Evolutionary conservation across 2,888 invertebrate genomes (phyloP).

Genomic region (Drosophila planitibia): DNA sequence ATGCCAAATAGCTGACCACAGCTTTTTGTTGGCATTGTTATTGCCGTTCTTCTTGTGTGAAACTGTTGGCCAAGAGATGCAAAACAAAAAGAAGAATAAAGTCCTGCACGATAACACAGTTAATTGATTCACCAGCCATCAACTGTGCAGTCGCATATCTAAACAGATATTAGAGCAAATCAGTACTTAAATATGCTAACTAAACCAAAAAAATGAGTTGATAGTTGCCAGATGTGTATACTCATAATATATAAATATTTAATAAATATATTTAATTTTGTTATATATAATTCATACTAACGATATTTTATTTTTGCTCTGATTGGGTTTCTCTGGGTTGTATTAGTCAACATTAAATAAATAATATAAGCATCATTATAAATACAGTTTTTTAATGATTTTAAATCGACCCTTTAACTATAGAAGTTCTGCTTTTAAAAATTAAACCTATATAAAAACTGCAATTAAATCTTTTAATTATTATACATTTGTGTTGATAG

Average conservation of each 20-base stretch:
- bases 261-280: background rate
- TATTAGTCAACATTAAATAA: background rate
- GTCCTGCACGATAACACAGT: constrained; percentile 12
- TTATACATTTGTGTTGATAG: background rate
- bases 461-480: background rate
- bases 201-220: background rate
- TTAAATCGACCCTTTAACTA: background rate
- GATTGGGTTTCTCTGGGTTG: background rate
- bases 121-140: constrained; percentile 36
- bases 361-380: background rate
- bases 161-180: constrained; percentile 8
- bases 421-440: background rate
- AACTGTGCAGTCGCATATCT: constrained; percentile 26
- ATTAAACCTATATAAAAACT: background rate
- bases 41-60: constrained; percentile 10
- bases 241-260: background rate
- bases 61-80: constrained; percentile 12
- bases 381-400: background rate
- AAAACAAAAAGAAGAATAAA: background rate
- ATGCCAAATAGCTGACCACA: constrained; percentile 55
- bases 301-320: background rate
- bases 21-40: constrained; percentile 35
- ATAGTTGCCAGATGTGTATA: background rate
- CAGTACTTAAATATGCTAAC: background rate
- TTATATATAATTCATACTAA: background rate